Evolutionary conservation across 2,888 invertebrate genomes (phyloP).

Genomic region (Pardosa pseudoannulata): DNA sequence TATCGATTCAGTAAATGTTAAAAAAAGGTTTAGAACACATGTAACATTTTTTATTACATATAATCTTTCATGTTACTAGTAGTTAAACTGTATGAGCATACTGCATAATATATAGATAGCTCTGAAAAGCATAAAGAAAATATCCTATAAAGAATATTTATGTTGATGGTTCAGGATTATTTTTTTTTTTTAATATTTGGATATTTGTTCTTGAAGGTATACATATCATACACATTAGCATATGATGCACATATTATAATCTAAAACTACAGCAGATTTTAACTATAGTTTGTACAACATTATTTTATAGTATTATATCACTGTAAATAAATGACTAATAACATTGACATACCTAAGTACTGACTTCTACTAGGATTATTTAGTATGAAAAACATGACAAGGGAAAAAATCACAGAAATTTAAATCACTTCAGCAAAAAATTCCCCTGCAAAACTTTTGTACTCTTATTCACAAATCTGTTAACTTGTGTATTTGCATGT

Average conservation of each 20-base stretch:
- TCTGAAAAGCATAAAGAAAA: too few relatives aligned
- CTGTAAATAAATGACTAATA: neutral
- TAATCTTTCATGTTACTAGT: too few relatives aligned
- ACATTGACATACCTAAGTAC: slow-evolving; percentile 1
- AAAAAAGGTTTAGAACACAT: too few relatives aligned
- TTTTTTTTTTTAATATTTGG: neutral
- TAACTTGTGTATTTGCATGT: slow-evolving; percentile 27
- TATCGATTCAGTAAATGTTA: too few relatives aligned
- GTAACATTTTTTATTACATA: too few relatives aligned
- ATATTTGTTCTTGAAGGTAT: slow-evolving; percentile 13
- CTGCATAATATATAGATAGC: neutral
- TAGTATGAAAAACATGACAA: slow-evolving; percentile 59
- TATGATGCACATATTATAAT: slow-evolving; percentile 9
- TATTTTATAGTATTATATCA: neutral
- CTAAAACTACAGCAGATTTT: slow-evolving; percentile 48
- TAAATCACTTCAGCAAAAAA: slow-evolving; percentile 44
- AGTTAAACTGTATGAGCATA: neutral
- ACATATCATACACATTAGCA: slow-evolving; percentile 13
- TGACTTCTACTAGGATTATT: neutral
- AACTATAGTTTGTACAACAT: slow-evolving; percentile 47
- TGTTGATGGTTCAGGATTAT: neutral
- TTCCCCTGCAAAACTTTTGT: slow-evolving; percentile 49
- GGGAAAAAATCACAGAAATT: slow-evolving; percentile 69
- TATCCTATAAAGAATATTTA: neutral
- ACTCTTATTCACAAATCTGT: slow-evolving; percentile 52